Evolutionary conservation across 1,140 invertebrate genomes (phyloP), one percentile per base, ranked within the genome.

Genomic region (Drosophila insularis): DNA sequence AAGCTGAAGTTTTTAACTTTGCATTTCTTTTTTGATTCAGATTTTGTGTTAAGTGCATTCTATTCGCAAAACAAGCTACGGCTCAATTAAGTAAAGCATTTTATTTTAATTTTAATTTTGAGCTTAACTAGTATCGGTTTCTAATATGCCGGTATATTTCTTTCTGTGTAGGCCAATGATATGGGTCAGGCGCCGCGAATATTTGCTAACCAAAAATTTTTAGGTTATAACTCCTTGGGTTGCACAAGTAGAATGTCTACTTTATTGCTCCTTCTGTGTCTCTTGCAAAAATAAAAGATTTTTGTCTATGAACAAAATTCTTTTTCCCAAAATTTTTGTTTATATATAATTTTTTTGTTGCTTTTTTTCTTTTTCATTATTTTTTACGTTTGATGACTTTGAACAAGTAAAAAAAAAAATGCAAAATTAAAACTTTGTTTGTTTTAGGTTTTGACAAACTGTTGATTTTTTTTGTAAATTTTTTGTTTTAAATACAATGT

Each of bases 1-100:
- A 50, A 21, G 43, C 70, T 43, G 32, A 32, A 35, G 21, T 35
- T 64, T 64, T 39, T 56, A 11, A 35, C 50, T 63, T 58, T 54
- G 6, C 14, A 17, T 19, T 50, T 19, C 8, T 8, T 50, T 21
- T 50, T 50, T 19, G 17, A 50, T 50, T 50, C 1, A 10, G 14
- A 1, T 54, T 32, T 39, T 1, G 11, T 56, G 31, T 50, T 46
- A 62, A 46, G 39, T 72, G 69, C 37, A 61, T 69, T 55, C 8
- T 63, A 13, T 39, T 61, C n/a, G 10, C 4, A 50, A 50, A 50
- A 50, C 17, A 50, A 50, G 21, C 8, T 50, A 2, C 8, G 7
- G 43, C 19, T 50, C 2, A 21, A 50, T 21, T 50, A 21, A 50
- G 2, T 21, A 50, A 11, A 50, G 8, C 43, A 50, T 5, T 50